Evolutionary conservation across 2,797 vertebrate genomes (phyloP).

Genomic region (Spinus pinus): DNA sequence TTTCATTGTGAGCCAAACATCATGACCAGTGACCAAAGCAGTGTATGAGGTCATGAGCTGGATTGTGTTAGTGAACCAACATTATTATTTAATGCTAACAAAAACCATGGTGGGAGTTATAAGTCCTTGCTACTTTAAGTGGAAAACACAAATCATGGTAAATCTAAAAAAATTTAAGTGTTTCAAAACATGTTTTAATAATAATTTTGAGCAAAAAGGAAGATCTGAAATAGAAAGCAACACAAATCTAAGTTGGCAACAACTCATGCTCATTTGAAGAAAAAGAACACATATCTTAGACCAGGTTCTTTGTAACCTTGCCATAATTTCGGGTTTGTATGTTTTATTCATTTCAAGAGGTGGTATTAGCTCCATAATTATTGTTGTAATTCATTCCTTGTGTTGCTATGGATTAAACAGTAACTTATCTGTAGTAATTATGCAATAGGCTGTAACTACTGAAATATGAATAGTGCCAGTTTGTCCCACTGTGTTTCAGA

Average conservation of each 20-base stretch:
- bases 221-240: background rate
- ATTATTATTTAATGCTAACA: background rate
- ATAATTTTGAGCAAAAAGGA: background rate
- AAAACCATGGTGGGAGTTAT: background rate
- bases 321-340: background rate
- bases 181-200: background rate
- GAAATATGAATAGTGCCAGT: slow-evolving; percentile 60
- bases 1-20: background rate
- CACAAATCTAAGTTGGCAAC: background rate
- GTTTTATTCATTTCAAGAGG: slow-evolving; percentile 13
- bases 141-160: background rate
- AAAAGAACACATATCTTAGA: background rate
- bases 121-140: background rate
- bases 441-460: slow-evolving; percentile 58
- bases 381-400: slow-evolving; percentile 37
- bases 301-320: background rate
- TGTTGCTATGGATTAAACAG: slow-evolving; percentile 34
- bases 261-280: background rate
- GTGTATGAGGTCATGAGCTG: background rate
- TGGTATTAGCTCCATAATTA: slow-evolving; percentile 30
- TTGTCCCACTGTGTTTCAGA: slow-evolving; percentile 68
- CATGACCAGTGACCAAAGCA: background rate
- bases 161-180: background rate
- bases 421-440: slow-evolving; percentile 67
- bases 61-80: background rate